Evolutionary conservation across 2,113 vertebrate genomes (phyloP), one percentile per base, ranked within the genome.

Genomic region (Neodon shergylaensis): DNA sequence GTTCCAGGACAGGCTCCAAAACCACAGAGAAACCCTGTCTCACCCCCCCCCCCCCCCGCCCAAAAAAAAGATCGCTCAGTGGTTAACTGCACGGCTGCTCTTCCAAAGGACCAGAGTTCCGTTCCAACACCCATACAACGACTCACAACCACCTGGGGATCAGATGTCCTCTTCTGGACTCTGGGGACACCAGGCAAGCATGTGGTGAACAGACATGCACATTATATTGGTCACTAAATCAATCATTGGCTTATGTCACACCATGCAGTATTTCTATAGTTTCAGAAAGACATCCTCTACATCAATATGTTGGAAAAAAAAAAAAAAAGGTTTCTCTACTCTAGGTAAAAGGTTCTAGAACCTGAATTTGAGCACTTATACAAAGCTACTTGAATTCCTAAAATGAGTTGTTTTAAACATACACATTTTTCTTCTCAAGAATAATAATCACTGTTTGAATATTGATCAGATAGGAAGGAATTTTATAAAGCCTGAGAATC

Each of bases 401-500:
- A 92, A 90, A 87, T 33, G 4, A 33, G 33, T 47, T 22, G 21
- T 89, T 79, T 91, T 42, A 92, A 94, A 73, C 26, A 85, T 1
- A 76, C 1, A 13, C 11, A 52, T 63, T 95, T 88, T 95, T 81
- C 44, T 74, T 26, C 70, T 73, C 70, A 89, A 13, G 78, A 83
- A 73, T 85, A n/a, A n/a, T 61, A 89, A 88, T 63, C 65, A 95
- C 66, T 92, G 9, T 16, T 61, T 89, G n/a, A 4, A 58, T 92
- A 33, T 16, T 90, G 7, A 79, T 26, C 42, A 22, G 19, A 63
- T 74, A 54, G 33, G 42, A 94, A 89, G 12, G 10, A 52, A 54
- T 79, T 92, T 73, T 36, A 66, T 66, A 24, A 77, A 61, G 82
- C 39, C 36, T 81, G 3, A 7, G 47, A 39, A 94, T 89, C 92